phyloP scores from a whole-genome alignment of 2,888 invertebrate species.

The Pomacea canaliculata region DNA sequence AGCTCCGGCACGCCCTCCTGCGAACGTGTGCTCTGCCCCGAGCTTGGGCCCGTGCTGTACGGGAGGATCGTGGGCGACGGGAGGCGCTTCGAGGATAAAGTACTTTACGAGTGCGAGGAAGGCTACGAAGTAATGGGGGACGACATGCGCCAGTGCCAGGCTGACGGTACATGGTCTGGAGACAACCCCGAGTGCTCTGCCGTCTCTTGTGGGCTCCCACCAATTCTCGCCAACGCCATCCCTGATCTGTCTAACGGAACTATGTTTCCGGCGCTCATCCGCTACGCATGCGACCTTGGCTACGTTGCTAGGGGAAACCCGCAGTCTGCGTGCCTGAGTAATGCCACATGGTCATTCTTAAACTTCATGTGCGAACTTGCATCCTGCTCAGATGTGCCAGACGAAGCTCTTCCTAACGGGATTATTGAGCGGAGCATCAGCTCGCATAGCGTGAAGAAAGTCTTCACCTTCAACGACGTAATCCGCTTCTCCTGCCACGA shows the following conservation, averaged over 20 bases:
- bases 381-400: slow-evolving; percentile 31
- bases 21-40: slow-evolving; percentile 50
- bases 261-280: slow-evolving; percentile 23
- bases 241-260: slow-evolving; percentile 22
- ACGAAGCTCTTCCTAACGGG: slow-evolving; percentile 15
- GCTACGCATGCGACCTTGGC: slow-evolving; percentile 50
- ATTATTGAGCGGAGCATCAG: not conserved
- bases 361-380: slow-evolving; percentile 36
- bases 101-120: slow-evolving; percentile 48
- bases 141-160: slow-evolving; percentile 78
- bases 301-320: slow-evolving; percentile 48
- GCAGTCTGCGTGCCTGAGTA: slow-evolving; percentile 48
- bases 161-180: slow-evolving; percentile 61
- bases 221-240: slow-evolving; percentile 53
- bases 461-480: slow-evolving; percentile 3
- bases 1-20: slow-evolving; percentile 56
- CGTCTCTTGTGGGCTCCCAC: slow-evolving; percentile 46
- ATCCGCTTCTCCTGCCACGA: slow-evolving; percentile 42
- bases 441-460: not conserved
- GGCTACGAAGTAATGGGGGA: slow-evolving; percentile 87
- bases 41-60: slow-evolving; percentile 36
- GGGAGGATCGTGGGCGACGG: slow-evolving; percentile 35
- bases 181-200: slow-evolving; percentile 52
- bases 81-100: slow-evolving; percentile 30
- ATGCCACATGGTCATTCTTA: slow-evolving; percentile 49